Evolutionary conservation across 2,888 invertebrate species (phyloP), one percentile per base, ranked within the genome.

Genomic region (Coelopa pilipes): DNA sequence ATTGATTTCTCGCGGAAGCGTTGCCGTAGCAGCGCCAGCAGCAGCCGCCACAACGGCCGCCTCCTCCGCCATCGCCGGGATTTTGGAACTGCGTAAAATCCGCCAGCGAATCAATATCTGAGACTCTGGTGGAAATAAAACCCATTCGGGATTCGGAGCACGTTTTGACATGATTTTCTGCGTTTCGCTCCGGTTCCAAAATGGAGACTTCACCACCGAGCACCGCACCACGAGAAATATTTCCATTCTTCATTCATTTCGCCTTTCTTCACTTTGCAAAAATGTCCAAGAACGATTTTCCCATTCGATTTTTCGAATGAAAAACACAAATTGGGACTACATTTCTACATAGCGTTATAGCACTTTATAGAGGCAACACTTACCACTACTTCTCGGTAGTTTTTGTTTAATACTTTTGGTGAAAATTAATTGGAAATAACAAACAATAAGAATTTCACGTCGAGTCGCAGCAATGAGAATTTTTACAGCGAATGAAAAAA

Each of bases 1-100:
- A 83, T 82, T 79, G 82, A 83, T 82, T 82, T 82, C 77, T 80
- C 77, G 34, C 63, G 55, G 53, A 63, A 76, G 19, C 63, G 47
- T n/a, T 53, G 65, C 21, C 65, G 55, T 21, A 11, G 21, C 66
- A 24, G 60, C 60, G 9, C 34, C 34, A 34, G 34, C 34, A 34
- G 34, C 34, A 34, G 34, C 34, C 34, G 34, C 34, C 34, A 34
- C 34, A 34, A 34, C 34, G 34, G 34, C 34, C 34, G 34, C 34
- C 34, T 34, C 34, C 34, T 4, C 7, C 34, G 34, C 34, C 13
- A 59, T 59, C 21, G 57, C 19, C 5, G 24, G 57, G 19, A 9
- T 47, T 19, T 47, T 17, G 17, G 17, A 45, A 65, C 34, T 65
- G 65, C 65, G 13, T 65, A 45, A 45, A 47, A 47, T 47, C 34